phyloP scores from a whole-genome alignment of 2,888 invertebrate species.

The Amphiduros pacificus region DNA sequence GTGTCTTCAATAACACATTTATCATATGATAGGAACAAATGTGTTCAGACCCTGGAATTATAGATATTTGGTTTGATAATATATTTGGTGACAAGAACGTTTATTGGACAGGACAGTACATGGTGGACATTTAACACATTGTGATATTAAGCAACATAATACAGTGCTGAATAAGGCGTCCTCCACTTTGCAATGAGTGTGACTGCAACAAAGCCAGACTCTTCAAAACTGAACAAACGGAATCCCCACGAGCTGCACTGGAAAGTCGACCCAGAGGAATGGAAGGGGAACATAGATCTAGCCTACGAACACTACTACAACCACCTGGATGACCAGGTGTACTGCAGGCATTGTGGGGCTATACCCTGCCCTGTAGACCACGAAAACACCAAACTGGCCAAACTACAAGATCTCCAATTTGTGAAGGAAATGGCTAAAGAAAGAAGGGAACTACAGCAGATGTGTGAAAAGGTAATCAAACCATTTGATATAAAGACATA shows the following conservation, averaged over 20 bases:
- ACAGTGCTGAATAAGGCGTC: no score
- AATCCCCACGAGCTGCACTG: slow-evolving; percentile 30
- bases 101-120: no score
- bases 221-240: background rate
- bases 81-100: no score
- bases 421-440: slow-evolving; percentile 26
- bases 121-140: no score
- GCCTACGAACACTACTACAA: slow-evolving; percentile 19
- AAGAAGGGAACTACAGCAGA: slow-evolving; percentile 21
- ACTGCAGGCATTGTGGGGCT: slow-evolving; percentile 30
- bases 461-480: no score
- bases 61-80: no score
- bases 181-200: no score
- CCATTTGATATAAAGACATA: no score
- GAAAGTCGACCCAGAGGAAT: slow-evolving; percentile 11
- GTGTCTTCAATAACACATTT: no score
- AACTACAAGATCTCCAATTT: slow-evolving; percentile 26
- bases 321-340: slow-evolving; percentile 19
- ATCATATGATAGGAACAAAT: no score
- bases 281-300: slow-evolving; percentile 15
- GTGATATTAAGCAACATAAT: no score
- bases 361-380: slow-evolving; percentile 30
- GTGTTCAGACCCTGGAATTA: no score
- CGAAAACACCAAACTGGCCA: slow-evolving; percentile 18
- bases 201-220: background rate